Percentiles rank a stretch among this genome's conserved stretches.
phyloP scores from a whole-genome alignment of 2,113 vertebrate species.

The Natator depressus region DNA sequence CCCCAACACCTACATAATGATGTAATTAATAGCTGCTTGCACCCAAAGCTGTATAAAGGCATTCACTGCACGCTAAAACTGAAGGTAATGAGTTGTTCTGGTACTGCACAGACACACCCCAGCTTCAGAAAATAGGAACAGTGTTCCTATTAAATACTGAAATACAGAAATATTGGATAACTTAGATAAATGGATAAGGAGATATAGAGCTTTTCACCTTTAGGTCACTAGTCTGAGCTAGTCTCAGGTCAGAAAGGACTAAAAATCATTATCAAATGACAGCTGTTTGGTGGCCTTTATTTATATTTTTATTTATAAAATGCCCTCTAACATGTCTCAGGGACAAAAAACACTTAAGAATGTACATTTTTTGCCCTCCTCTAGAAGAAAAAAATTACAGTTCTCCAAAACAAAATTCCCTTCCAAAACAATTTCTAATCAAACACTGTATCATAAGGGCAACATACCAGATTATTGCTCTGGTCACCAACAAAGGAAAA shows the following conservation, averaged over 20 bases:
- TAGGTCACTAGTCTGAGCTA: background rate
- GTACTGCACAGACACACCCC: background rate
- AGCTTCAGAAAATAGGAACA: background rate
- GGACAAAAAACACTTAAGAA: background rate
- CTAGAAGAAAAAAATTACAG: background rate
- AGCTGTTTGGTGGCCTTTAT: background rate
- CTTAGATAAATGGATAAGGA: background rate
- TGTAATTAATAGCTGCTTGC: background rate
- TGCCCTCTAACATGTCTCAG: background rate
- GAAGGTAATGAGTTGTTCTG: background rate
- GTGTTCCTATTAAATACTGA: background rate
- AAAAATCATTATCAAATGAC: background rate
- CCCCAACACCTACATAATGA: background rate
- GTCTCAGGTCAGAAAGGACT: background rate
- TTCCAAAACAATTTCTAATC: background rate
- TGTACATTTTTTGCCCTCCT: background rate
- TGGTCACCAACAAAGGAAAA: background rate
- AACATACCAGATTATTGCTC: background rate
- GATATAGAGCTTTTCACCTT: background rate
- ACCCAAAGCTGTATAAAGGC: background rate
- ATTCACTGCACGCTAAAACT: background rate
- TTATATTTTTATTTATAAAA: background rate
- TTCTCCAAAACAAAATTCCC: background rate
- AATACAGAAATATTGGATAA: background rate
- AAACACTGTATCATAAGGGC: background rate